Conservation (phyloP, 2,797 vertebrate genomes). For the Hippocampus kuda region DNA sequence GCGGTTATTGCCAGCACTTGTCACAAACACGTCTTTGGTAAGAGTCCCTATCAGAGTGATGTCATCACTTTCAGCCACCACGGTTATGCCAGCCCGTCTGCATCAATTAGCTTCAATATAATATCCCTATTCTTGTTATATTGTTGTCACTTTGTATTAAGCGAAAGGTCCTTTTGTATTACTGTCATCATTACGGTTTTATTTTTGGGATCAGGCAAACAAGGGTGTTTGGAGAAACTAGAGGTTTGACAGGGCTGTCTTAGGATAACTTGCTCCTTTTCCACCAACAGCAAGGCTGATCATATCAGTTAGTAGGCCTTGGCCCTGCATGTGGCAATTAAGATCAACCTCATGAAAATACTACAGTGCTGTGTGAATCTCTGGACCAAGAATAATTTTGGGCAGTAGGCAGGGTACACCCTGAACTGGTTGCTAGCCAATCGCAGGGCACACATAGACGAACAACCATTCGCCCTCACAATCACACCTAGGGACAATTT, state of each 20-base stretch:
- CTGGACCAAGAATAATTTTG: conserved; percentile 21
- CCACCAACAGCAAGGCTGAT: conserved; percentile 56
- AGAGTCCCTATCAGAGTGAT: conserved; percentile 39
- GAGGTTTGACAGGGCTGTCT: conserved; percentile 49
- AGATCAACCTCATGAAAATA: conserved; percentile 53
- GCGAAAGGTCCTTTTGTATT: conserved; percentile 10
- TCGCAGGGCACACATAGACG: too few relatives aligned
- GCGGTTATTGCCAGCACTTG: conserved; percentile 43
- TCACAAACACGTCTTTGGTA: conserved; percentile 38
- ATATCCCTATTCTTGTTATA: conserved; percentile 13
- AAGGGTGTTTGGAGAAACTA: conserved; percentile 44
- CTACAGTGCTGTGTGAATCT: conserved; percentile 28
- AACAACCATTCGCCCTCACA: too few relatives aligned
- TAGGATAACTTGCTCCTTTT: conserved; percentile 60
- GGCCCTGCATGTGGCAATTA: conserved; percentile 55
- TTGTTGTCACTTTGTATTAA: conserved; percentile 13
- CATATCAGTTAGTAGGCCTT: conserved; percentile 66
- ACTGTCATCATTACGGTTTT: conserved; percentile 27
- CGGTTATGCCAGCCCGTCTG: conserved; percentile 32
- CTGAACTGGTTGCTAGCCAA: too few relatives aligned
- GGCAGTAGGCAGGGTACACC: too few relatives aligned
- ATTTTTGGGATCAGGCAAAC: conserved; percentile 39
- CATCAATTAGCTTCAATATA: conserved; percentile 42
- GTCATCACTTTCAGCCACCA: conserved; percentile 43
- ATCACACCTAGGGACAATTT: too few relatives aligned